Base-by-base conservation (phyloP, 2,797 vertebrate species). In the Taeniopygia guttata region DNA sequence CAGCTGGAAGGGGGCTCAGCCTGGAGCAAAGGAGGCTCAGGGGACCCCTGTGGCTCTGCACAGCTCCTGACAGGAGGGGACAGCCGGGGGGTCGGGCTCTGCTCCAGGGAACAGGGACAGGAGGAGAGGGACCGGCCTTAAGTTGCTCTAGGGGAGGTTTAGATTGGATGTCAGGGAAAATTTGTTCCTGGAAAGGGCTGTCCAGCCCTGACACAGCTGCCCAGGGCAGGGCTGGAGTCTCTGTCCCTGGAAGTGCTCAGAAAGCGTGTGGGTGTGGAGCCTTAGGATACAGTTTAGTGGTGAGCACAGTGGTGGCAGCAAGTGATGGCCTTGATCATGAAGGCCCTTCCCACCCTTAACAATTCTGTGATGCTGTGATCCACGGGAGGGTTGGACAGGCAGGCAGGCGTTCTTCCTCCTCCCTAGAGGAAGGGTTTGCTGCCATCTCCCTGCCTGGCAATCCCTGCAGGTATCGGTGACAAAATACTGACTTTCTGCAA, bases 81-180 rank as follows among this genome's bases (percentile, higher is more conserved):
- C 49, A n/a, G 49, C 16, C 0, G 0, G 36, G 40, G 20, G 5
- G 4, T 16, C 0, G 0, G 34, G 77, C 18, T 88, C 5, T 75
- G 48, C 18, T 29, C 5, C 63, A 38, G 43, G 43, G 43, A 38
- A 43, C 56, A 63, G 72, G 64, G 38, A 19, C 49, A 64, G 79
- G n/a, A 77, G 29, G 4, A 51, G 58, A 56, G 72, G 56, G 19
- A 51, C 34, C 0, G 0, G 29, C 43, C 72, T 30, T 56, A 13
- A 0, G 20, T 3, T 51, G 36, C 0, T 2, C 14, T 21, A 25
- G 42, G 23, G 56, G 3, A 69, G 16, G 13, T 0, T 43, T 5
- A 63, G 25, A 2, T 1, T 22, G 51, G 51, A 23, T 34, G 14
- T 4, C 69, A 18, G 16, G 43, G 29, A n/a, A 3, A 26, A 7